Base-by-base conservation (phyloP, 2,113 vertebrate species). In the Carassius gibelio region DNA sequence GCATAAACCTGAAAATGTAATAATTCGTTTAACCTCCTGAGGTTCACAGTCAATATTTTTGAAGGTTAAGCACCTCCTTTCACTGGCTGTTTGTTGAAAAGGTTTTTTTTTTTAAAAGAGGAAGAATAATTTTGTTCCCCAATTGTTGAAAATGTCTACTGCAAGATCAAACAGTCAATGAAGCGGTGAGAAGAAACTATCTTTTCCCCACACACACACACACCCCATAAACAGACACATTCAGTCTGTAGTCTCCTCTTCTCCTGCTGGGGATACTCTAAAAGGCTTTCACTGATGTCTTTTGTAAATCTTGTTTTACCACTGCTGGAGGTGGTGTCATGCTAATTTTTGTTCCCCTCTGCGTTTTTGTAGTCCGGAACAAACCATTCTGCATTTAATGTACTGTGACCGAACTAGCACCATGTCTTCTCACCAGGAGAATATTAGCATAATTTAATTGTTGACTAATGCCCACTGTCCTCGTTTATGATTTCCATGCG, bases 381-480 rank as follows among this genome's bases (percentile, higher is more conserved):
- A 81, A 38, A 83, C 81, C 84, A 36, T 21, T 71, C 82, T 61
- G 19, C 34, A 34, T 69, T 87, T 82, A 88, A 84, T 87, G 85
- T 74, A 82, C 83, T 74, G 59, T 81, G 88, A 81, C 87, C 30
- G 21, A 85, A 75, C 85, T 85, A 81, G 79, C 69, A 69, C 69
- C 55, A 21, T 21, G 30, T 38, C 61, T 68, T 64, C 72, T 84
- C 85, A 42, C 48, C 76, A 45, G 84, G 82, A 75, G 62, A 30
- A 72, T 75, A 88, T 86, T 88, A 88, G 82, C 78, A 85, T 88
- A 61, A 86, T 84, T 82, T 84, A 88, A 88, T 88, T 85, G 85
- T 88, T 85, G 69, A 59, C 83, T 85, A 86, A 88, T 85, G 86
- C 87, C 75, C n/a, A 64, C n/a, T 62, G 81, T 87, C 48, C 55